Percentiles rank a stretch among this genome's conserved stretches.
Conservation (phyloP, 2,888 invertebrate genomes). For the Scrobipalpa costella region DNA sequence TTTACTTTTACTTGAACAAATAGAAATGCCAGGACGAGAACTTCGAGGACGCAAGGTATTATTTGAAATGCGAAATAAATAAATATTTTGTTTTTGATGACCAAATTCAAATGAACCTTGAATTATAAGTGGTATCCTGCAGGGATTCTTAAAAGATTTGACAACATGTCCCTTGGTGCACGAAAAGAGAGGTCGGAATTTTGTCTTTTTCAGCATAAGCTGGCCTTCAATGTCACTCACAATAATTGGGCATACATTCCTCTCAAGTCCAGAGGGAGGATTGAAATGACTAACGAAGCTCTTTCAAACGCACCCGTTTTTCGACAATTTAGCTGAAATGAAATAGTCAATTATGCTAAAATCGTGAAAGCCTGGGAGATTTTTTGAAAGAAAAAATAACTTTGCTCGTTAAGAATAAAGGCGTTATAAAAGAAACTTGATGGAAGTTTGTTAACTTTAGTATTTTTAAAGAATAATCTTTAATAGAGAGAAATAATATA, state of each 20-base stretch:
- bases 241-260: conserved; percentile 2
- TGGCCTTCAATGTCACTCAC: background rate
- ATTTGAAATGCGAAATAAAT: too few relatives aligned
- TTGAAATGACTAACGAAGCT: conserved; percentile 12
- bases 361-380: conserved; percentile 4
- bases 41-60: background rate
- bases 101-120: too few relatives aligned
- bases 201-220: background rate
- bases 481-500: too few relatives aligned
- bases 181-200: background rate
- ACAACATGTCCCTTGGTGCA: background rate
- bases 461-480: too few relatives aligned
- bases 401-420: conserved; percentile 4
- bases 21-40: conserved; percentile 1
- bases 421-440: background rate
- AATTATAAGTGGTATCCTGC: too few relatives aligned
- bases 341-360: conserved; percentile 14
- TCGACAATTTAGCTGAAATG: conserved; percentile 8
- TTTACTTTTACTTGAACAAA: conserved; percentile 15
- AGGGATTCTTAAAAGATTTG: background rate
- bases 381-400: conserved; percentile 1
- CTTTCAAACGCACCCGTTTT: background rate
- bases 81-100: too few relatives aligned
- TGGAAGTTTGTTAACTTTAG: too few relatives aligned
- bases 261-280: background rate